Evolutionary conservation across 2,113 vertebrate genomes (phyloP).

Genomic region (Potamarius usumacintae): DNA sequence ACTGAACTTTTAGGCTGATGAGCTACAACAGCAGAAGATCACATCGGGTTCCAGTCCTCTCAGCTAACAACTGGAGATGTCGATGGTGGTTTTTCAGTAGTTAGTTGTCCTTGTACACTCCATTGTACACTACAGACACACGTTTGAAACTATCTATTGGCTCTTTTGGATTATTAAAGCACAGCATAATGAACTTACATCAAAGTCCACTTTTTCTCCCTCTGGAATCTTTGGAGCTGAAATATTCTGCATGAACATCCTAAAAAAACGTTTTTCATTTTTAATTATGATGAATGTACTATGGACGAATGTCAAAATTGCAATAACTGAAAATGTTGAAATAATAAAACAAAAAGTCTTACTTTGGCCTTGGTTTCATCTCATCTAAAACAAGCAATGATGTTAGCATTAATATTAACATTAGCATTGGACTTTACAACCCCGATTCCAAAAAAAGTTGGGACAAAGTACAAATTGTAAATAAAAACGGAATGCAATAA

Average conservation of each 20-base stretch:
- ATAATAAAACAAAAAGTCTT: slow-evolving; percentile 38
- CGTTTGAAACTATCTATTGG: neutral
- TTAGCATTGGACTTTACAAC: neutral
- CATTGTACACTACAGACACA: neutral
- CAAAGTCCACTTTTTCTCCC: slow-evolving; percentile 75
- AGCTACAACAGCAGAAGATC: neutral
- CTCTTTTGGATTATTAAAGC: neutral
- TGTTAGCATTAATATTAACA: neutral
- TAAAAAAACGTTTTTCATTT: slow-evolving; percentile 22
- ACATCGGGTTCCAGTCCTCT: neutral
- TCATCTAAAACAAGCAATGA: slow-evolving; percentile 61
- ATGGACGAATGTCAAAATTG: neutral
- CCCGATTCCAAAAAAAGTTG: too few relatives aligned
- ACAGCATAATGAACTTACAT: slow-evolving; percentile 61
- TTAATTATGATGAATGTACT: neutral
- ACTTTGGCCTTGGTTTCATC: slow-evolving; percentile 71
- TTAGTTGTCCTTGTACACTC: neutral
- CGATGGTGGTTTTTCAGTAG: neutral
- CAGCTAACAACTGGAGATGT: neutral
- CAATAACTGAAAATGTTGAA: neutral
- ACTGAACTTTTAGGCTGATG: neutral
- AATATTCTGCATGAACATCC: slow-evolving; percentile 62
- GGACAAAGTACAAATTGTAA: too few relatives aligned
- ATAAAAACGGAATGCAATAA: too few relatives aligned
- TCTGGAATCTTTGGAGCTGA: slow-evolving; percentile 71